Percentiles rank a stretch among this genome's conserved stretches.
Conservation (phyloP, 2,888 invertebrate genomes). For the Nysson spinosus region DNA sequence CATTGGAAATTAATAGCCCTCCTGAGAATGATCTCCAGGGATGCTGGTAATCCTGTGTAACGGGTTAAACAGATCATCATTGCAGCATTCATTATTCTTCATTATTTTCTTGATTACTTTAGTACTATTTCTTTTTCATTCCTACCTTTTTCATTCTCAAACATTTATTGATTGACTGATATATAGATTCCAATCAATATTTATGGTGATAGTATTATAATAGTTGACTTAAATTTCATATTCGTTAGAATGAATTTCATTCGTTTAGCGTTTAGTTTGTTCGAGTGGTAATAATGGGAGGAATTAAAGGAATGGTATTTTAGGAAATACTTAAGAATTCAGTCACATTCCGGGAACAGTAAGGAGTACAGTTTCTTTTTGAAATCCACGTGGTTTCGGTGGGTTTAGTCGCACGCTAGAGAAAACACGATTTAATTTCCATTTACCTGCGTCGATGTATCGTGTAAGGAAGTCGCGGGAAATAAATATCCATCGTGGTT, state of each 20-base stretch:
- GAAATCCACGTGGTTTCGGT: slow-evolving; percentile 2
- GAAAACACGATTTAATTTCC: slow-evolving; percentile 37
- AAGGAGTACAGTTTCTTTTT: slow-evolving; percentile 12
- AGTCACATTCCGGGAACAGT: slow-evolving; percentile 31
- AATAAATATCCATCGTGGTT: slow-evolving; percentile 18
- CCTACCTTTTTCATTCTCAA: too few species aligned
- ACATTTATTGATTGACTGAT: too few species aligned
- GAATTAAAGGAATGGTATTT: slow-evolving; percentile 3
- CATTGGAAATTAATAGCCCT: slow-evolving; percentile 72
- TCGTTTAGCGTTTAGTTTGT: too few species aligned
- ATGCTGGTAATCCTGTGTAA: slow-evolving; percentile 46
- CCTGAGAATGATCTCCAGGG: slow-evolving; percentile 35
- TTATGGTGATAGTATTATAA: too few species aligned
- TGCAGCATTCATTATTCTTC: too few species aligned
- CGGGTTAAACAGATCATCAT: slow-evolving; percentile 54
- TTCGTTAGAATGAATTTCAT: too few species aligned
- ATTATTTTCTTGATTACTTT: too few species aligned
- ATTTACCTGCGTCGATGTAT: slow-evolving; percentile 26
- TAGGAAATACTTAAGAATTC: slow-evolving; percentile 20
- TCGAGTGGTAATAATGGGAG: too few species aligned
- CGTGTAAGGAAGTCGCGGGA: slow-evolving; percentile 7
- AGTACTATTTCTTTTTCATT: too few species aligned
- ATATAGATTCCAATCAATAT: too few species aligned
- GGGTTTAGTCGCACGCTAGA: slow-evolving; percentile 40
- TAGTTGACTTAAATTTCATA: too few species aligned